A percentile compares a stretch with the other conserved stretches of the same genome.
Evolutionary conservation across 2,888 invertebrate genomes (phyloP).

Genomic region (Rotaria macrura): DNA sequence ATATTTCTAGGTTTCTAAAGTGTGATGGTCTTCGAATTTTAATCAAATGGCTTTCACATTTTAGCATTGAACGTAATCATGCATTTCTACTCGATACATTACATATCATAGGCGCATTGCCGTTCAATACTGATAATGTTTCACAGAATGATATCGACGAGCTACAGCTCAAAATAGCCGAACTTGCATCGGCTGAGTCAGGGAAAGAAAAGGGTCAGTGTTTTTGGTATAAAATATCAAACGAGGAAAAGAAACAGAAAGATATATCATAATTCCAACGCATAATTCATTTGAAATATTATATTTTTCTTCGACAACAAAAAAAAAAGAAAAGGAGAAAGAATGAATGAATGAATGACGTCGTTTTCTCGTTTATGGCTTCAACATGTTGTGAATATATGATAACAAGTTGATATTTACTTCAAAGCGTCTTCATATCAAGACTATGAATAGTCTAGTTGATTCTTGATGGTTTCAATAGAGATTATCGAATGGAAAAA

Average conservation of each 20-base stretch:
- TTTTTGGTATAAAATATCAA: neutral
- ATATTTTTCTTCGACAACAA: no score
- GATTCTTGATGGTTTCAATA: no score
- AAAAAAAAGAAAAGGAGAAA: neutral
- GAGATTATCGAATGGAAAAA: no score
- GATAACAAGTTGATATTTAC: neutral
- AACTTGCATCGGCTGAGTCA: neutral
- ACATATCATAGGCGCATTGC: neutral
- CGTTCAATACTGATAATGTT: neutral
- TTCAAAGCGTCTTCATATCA: neutral
- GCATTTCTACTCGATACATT: constrained; percentile 14
- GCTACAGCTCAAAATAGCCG: constrained; percentile 12
- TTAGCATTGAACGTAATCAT: neutral
- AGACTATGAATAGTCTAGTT: no score
- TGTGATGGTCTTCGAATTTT: neutral
- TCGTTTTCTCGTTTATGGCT: neutral
- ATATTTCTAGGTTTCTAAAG: constrained; percentile 15
- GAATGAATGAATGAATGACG: no score
- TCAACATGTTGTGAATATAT: neutral
- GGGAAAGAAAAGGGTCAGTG: constrained; percentile 5
- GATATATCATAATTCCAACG: neutral
- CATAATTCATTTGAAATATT: neutral
- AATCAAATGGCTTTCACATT: neutral
- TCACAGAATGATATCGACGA: constrained; percentile 3
- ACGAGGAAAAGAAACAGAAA: no score